Base-by-base conservation (phyloP, 1,140 invertebrate species). In the Acromyrmex echinatior region DNA sequence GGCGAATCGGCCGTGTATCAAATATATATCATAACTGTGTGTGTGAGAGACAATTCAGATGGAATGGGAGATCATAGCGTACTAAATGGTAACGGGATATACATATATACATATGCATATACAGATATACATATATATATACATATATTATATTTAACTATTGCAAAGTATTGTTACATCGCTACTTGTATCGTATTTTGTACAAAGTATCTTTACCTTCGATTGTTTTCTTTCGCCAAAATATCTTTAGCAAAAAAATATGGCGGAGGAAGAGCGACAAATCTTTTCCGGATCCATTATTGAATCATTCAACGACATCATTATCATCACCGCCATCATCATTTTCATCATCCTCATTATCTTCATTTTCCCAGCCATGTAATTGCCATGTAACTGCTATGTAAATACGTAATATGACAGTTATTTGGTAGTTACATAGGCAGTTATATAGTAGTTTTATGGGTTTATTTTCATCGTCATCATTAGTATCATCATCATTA, bases 121-220 rank as follows among this genome's bases (percentile, higher is more conserved):
- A 81, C 65, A 88, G 18, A 88, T 78, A 84, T 76, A 60, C 65
- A 80, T 60, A 76, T 74, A 89, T 56, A 89, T 31, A 31, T 25
- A 73, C 25, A 53, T 56, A 73, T 51, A 71, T 28, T 16, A 68
- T 56, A 95, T 94, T 94, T 94, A 93, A 94, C 92, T 95, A 94
- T 95, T 93, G 94, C 94, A 95, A 94, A 94, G 92, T 93, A 93
- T 95, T 95, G 93, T 95, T 95, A 95, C 92, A 94, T 95, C 92
- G 94, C 94, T 95, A 95, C 93, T 95, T 94, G 91, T 92, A 95
- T 95, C 92, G 93, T 94, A 95, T 95, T 95, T 95, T 95, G 94
- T 95, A 95, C 94, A 95, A 94, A 95, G 89, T 94, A 94, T 93
- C 93, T 92, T 93, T 91, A 94, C 78, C 87, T 93, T 94, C 92